Evolutionary conservation across 1,140 invertebrate genomes (phyloP).

Genomic region (Drosophila athabasca): DNA sequence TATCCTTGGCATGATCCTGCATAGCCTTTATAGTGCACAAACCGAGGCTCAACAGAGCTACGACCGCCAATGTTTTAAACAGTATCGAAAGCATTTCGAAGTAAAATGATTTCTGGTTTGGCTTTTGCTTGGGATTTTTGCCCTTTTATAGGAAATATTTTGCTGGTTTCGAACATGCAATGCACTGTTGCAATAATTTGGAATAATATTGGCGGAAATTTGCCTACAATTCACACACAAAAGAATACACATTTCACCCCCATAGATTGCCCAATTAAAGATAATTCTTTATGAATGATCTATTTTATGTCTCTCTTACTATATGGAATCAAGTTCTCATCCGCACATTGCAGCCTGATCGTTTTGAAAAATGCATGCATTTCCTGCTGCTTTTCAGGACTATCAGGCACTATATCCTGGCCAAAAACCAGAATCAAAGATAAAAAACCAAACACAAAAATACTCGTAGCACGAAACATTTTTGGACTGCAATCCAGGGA

Average conservation of each 20-base stretch:
- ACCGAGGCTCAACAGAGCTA: conserved; percentile 18
- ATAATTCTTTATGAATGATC: conserved; percentile 1
- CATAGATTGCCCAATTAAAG: conserved; percentile 24
- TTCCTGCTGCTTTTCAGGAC: conserved; percentile 48
- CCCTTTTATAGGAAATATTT: conserved; percentile 18
- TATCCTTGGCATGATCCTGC: conserved; percentile 58
- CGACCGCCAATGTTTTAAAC: neutral
- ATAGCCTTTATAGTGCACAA: conserved; percentile 10
- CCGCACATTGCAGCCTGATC: conserved; percentile 44
- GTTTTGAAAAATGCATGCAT: conserved; percentile 44
- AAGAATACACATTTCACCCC: conserved; percentile 3
- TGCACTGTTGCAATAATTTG: conserved; percentile 33
- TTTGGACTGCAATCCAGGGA: conserved; percentile 2
- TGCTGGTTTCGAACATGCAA: conserved; percentile 38
- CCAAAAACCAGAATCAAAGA: conserved; percentile 3
- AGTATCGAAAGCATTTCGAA: conserved; percentile 41
- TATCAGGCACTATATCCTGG: conserved; percentile 48
- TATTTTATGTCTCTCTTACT: conserved; percentile 33
- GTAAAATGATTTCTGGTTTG: conserved; percentile 3
- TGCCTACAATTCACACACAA: conserved; percentile 40
- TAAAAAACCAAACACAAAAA: conserved; percentile 8
- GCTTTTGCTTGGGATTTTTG: neutral
- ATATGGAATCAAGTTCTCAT: conserved; percentile 58
- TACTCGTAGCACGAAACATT: conserved; percentile 27
- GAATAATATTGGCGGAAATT: conserved; percentile 40